Conservation (phyloP, 2,113 vertebrate species). For the Cheirogaleus medius region DNA sequence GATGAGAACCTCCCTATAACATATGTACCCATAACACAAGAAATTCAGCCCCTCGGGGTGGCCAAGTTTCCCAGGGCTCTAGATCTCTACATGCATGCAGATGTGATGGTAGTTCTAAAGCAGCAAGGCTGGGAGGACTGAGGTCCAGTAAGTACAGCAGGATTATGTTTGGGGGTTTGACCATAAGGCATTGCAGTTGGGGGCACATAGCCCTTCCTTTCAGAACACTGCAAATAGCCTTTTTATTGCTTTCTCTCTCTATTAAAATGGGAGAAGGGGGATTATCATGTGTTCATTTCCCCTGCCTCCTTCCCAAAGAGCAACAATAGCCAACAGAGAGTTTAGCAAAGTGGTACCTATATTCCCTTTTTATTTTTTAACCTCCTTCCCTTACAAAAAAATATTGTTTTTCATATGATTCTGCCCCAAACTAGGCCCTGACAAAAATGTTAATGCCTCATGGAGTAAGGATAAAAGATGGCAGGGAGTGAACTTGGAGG, state of each 20-base stretch:
- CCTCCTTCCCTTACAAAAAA: background rate
- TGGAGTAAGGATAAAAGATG: background rate
- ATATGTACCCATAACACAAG: background rate
- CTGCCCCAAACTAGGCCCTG: background rate
- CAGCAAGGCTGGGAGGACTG: background rate
- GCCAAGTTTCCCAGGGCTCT: background rate
- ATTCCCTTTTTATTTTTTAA: background rate
- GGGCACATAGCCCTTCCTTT: background rate
- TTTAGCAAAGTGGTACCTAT: background rate
- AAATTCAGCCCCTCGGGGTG: background rate
- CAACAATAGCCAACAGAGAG: background rate
- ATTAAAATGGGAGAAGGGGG: background rate
- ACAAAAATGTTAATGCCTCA: background rate
- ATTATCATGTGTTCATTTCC: background rate
- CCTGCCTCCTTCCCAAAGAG: background rate
- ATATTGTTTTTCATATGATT: background rate
- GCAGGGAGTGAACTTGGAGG: background rate
- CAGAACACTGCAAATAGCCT: background rate
- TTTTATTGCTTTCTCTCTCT: background rate
- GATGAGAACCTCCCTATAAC: background rate
- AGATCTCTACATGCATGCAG: background rate
- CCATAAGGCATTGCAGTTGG: too few relatives aligned
- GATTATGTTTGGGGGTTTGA: background rate
- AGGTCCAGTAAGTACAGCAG: background rate
- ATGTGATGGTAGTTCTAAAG: background rate